A percentile compares a stretch with the other conserved stretches of the same genome.
Evolutionary conservation across 2,888 invertebrate genomes (phyloP).

Genomic region (Conchocele bisecta): DNA sequence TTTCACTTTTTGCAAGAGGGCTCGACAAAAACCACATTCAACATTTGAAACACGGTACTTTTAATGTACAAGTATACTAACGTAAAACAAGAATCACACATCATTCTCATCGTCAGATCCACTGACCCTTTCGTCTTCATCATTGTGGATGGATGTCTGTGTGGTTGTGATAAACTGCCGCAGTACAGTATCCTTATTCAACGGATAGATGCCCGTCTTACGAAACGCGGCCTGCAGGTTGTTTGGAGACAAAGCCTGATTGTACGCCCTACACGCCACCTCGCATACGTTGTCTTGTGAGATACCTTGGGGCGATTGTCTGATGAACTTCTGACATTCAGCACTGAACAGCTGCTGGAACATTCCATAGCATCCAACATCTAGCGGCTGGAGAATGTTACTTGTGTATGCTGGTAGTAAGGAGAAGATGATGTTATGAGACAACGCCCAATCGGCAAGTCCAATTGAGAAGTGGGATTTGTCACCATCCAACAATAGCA

Average conservation of each 20-base stretch:
- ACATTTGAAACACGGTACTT: too few relatives aligned
- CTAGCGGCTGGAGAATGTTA: conserved; percentile 41
- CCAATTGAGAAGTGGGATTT: conserved; percentile 29
- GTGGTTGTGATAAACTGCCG: not conserved
- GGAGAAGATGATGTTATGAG: conserved; percentile 20
- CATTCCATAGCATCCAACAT: conserved; percentile 39
- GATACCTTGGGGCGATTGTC: not conserved
- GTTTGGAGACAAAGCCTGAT: conserved; percentile 9
- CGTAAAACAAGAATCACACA: too few relatives aligned
- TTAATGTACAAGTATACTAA: too few relatives aligned
- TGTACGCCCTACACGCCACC: conserved; percentile 20
- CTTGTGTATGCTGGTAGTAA: conserved; percentile 35
- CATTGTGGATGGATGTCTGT: not conserved
- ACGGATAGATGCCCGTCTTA: conserved; percentile 13
- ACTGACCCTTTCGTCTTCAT: too few relatives aligned
- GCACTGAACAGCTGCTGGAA: conserved; percentile 37
- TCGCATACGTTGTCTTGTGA: conserved; percentile 36
- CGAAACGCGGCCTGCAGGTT: conserved; percentile 17
- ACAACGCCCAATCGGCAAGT: conserved; percentile 26
- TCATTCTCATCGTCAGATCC: too few relatives aligned
- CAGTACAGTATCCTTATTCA: conserved; percentile 6
- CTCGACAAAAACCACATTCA: too few relatives aligned
- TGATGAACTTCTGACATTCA: conserved; percentile 33
- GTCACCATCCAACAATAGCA: conserved; percentile 28
- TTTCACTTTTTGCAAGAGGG: too few relatives aligned